Conservation (phyloP, 1,140 invertebrate genomes). For the Drosophila sechellia region DNA sequence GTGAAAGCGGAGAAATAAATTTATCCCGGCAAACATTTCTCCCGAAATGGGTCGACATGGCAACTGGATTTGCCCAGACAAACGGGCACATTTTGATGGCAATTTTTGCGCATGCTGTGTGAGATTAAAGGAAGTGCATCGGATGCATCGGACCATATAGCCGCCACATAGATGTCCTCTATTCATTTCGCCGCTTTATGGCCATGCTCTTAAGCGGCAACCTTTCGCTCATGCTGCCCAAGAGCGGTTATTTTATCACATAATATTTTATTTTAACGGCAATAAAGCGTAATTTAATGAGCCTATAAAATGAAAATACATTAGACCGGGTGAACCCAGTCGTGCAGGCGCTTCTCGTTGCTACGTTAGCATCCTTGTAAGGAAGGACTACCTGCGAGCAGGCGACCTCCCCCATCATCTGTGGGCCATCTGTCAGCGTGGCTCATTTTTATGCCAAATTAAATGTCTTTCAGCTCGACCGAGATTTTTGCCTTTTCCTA, state of each 20-base stretch:
- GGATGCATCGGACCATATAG: conserved; percentile 25
- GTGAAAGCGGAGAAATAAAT: conserved; percentile 44
- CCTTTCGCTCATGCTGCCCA: conserved; percentile 51
- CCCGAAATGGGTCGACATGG: conserved; percentile 40
- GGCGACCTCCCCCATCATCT: conserved; percentile 13
- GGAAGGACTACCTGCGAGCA: conserved; percentile 31
- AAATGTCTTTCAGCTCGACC: conserved; percentile 63
- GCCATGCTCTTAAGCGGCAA: conserved; percentile 39
- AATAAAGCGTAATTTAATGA: conserved; percentile 84
- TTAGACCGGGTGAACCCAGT: conserved; percentile 35
- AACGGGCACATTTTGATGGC: conserved; percentile 18
- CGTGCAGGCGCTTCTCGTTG: not conserved
- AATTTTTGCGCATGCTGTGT: conserved; percentile 20
- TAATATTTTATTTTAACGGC: conserved; percentile 83
- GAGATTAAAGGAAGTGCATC: conserved; percentile 6
- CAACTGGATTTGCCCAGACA: conserved; percentile 34
- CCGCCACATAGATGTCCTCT: conserved; percentile 9
- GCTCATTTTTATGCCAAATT: conserved; percentile 76
- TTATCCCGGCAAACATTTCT: conserved; percentile 26
- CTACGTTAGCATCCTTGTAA: conserved; percentile 8
- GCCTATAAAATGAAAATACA: conserved; percentile 82
- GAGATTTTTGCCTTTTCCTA: conserved; percentile 56
- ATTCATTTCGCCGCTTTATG: conserved; percentile 15
- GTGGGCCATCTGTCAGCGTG: conserved; percentile 69
- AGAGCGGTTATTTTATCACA: conserved; percentile 73